phyloP scores from a whole-genome alignment of 2,888 invertebrate species.

The Fragum fragum region DNA sequence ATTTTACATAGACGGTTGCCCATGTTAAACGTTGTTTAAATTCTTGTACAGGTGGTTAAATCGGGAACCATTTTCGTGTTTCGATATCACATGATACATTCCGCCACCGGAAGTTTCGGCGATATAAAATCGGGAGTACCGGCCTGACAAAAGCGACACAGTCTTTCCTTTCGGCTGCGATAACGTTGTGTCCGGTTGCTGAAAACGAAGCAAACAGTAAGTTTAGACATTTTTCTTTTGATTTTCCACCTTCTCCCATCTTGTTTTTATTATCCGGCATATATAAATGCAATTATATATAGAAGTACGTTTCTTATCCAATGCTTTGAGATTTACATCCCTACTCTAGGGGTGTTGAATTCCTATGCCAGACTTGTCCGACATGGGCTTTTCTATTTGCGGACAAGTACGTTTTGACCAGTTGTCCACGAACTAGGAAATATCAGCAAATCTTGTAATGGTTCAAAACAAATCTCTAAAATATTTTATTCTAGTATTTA shows the following conservation, averaged over 20 bases:
- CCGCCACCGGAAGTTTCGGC: conserved; percentile 5
- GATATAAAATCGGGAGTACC: not conserved
- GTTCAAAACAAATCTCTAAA: no score
- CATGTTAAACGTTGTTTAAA: not conserved
- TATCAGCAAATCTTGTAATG: no score
- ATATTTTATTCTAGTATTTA: no score
- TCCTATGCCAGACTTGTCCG: no score
- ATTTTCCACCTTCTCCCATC: not conserved
- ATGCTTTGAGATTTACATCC: not conserved
- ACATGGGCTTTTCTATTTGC: no score
- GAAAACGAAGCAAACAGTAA: not conserved
- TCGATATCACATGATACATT: not conserved
- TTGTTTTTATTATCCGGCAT: not conserved
- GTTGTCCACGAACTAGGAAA: no score
- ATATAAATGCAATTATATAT: not conserved
- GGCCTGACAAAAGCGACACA: not conserved
- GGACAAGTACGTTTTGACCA: not conserved
- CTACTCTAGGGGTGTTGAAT: no score
- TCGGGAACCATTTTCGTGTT: not conserved
- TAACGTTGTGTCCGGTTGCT: conserved; percentile 15
- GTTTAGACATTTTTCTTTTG: not conserved
- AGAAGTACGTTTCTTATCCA: not conserved
- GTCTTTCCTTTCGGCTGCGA: conserved; percentile 7
- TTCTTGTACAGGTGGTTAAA: no score
- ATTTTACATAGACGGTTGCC: not conserved